These are phyloP conservation scores for Actenoides hombroni DNA, from an alignment of 2,113 vertebrate genomes.

Conservation along the genomic window DNA sequence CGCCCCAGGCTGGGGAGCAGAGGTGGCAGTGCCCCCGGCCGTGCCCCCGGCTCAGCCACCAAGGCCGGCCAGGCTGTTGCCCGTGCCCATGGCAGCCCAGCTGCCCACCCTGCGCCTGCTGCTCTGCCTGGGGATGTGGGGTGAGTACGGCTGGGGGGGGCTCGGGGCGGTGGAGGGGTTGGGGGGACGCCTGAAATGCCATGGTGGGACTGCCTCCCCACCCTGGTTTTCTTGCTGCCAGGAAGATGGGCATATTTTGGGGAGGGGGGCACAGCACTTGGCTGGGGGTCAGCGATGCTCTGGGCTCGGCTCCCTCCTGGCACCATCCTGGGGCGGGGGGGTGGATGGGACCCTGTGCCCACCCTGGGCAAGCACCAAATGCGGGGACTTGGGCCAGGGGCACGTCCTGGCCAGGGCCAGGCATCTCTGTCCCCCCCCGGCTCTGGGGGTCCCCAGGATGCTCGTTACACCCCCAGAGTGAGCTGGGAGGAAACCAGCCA, in stretches of 20 bases:
- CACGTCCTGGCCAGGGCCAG: not conserved
- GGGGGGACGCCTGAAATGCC: not conserved
- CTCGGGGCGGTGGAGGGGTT: not conserved
- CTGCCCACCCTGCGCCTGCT: not conserved
- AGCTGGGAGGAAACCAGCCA: too few species aligned
- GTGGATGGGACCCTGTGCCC: not conserved
- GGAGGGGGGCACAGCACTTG: not conserved
- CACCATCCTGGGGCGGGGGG: accelerated
- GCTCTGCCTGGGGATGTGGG: slow-evolving; percentile 50
- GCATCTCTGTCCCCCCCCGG: accelerated
- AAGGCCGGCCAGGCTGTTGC: not conserved
- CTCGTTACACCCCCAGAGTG: too few species aligned
- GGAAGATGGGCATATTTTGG: accelerated
- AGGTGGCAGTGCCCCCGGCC: not conserved
- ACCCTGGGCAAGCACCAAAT: accelerated
- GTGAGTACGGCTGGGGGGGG: slow-evolving; percentile 37
- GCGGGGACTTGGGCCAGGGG: not conserved
- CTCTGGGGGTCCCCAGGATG: not conserved
- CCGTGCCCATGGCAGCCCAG: slow-evolving; percentile 38
- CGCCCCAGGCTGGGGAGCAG: not conserved
- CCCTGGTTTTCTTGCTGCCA: not conserved
- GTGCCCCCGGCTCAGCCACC: not conserved
- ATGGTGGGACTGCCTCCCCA: not conserved
- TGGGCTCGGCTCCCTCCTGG: accelerated
- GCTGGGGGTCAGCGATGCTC: too few species aligned